Evolutionary conservation across 2,113 vertebrate genomes (phyloP).

Genomic region (Ameiurus melas): DNA sequence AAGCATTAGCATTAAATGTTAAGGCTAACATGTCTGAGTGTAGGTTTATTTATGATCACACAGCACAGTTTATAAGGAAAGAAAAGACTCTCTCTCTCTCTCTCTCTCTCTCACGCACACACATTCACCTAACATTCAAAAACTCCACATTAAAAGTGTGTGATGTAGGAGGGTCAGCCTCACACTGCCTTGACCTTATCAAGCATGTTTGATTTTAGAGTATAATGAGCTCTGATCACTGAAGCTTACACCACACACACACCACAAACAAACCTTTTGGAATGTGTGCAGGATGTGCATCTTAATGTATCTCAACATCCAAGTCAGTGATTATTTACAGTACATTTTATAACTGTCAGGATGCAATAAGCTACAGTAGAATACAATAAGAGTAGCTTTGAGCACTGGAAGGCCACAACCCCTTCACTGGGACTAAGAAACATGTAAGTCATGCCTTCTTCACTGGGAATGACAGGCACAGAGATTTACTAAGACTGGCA

Average conservation of each 20-base stretch:
- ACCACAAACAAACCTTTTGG: not conserved
- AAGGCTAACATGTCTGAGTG: not conserved
- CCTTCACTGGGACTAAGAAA: not conserved
- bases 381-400: not conserved
- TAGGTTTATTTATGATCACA: not conserved
- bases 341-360: not conserved
- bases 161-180: slow-evolving; percentile 22
- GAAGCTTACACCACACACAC: slow-evolving; percentile 7
- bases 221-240: slow-evolving; percentile 40
- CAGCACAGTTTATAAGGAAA: not conserved
- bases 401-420: not conserved
- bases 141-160: slow-evolving; percentile 10
- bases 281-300: not conserved
- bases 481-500: not conserved
- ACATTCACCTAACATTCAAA: not conserved
- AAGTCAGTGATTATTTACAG: slow-evolving; percentile 6
- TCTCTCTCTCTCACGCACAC: too few species aligned
- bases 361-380: not conserved
- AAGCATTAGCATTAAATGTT: not conserved
- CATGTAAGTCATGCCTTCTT: not conserved
- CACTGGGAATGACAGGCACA: not conserved
- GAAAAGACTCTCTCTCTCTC: not conserved
- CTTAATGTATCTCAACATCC: not conserved
- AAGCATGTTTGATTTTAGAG: slow-evolving; percentile 35
- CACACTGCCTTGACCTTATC: slow-evolving; percentile 31